Base-by-base conservation (phyloP, 37 sponge, comb jelly and placozoan genomes). In the Beroe ovata region DNA sequence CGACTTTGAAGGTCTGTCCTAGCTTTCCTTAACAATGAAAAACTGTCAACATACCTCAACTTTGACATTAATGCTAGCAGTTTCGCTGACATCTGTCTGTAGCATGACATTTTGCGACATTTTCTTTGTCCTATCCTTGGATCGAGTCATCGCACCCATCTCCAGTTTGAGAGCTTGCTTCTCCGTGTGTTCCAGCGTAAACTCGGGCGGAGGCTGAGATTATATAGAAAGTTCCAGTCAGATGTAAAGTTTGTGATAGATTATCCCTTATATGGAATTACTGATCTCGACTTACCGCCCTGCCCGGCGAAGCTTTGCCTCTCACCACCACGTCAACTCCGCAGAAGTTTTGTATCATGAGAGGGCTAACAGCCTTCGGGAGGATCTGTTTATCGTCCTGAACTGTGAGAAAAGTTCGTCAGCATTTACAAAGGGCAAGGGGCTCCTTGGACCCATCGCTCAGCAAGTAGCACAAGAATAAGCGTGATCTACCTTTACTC, bases 1-100 rank as follows among this genome's bases (percentile, higher is more conserved):
- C n/a, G n/a, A n/a, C n/a, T n/a, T n/a, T n/a, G n/a, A n/a, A n/a
- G n/a, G n/a, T n/a, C n/a, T n/a, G n/a, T n/a, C n/a, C n/a, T n/a
- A n/a, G n/a, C n/a, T n/a, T n/a, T n/a, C n/a, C n/a, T n/a, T n/a
- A n/a, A n/a, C n/a, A n/a, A n/a, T n/a, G n/a, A n/a, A n/a, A n/a
- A n/a, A n/a, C n/a, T n/a, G n/a, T n/a, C n/a, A n/a, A 16, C 38
- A 8, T 14, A 77, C 84, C 54, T 77, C 84, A n/a, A 77, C 41
- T 4, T n/a, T 77, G 29, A 77, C 84, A 77, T 54, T 77, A n/a
- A 77, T 77, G n/a, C 47, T 77, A 41, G 84, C 84, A 40, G 84
- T 35, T 4, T 77, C 84, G 16, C 54, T 28, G 1, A 77, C 41
- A 1, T 66, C 69, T 0, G 35, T 6, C 1, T 32, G 16, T 23